Base-by-base conservation (phyloP, 2,888 invertebrate species). In the Phlogophora meticulosa region DNA sequence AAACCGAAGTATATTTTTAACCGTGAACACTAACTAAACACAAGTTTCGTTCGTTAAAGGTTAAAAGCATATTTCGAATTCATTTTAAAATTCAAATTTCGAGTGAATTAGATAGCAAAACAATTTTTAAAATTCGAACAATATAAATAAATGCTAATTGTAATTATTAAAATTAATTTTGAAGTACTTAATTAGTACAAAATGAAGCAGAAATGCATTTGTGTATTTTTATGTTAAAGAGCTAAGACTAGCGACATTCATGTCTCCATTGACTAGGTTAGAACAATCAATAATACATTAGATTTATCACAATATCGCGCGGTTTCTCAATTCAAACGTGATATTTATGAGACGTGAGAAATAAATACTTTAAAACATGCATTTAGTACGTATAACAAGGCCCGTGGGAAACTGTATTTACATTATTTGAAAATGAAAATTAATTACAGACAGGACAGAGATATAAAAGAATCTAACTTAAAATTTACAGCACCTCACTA, bases 261-360 rank as follows among this genome's bases (percentile, higher is more conserved):
- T 77, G 81, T 80, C 82, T 85, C 78, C 82, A 72, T 81, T 91
- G 93, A 93, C 93, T 93, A 93, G 90, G 90, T 92, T 90, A 93
- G 83, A 85, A 82, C 67, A 81, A 72, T 56, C 66, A 76, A 67
- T 62, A 76, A 63, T 49, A 61, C 32, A 34, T 46, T 36, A 51
- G 36, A 71, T 81, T 84, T 90, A 91, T 91, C 91, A 91, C 91
- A 84, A 75, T 72, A 91, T 87, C 80, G 80, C 83, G 72, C 77
- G 83, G 73, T 75, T 66, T 56, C 75, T 76, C 61, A 72, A 82
- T 69, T 74, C 75, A 76, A 66, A 53, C 68, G 64, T 61, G 65
- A 74, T 72, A 32, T 10, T 72, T 24, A 53, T 49, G 17, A 66
- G 32, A 63, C 48, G 53, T 72, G 59, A 75, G 62, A 78, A 60